phyloP scores from a whole-genome alignment of 2,888 invertebrate genomes.

The Nomada fucata region DNA sequence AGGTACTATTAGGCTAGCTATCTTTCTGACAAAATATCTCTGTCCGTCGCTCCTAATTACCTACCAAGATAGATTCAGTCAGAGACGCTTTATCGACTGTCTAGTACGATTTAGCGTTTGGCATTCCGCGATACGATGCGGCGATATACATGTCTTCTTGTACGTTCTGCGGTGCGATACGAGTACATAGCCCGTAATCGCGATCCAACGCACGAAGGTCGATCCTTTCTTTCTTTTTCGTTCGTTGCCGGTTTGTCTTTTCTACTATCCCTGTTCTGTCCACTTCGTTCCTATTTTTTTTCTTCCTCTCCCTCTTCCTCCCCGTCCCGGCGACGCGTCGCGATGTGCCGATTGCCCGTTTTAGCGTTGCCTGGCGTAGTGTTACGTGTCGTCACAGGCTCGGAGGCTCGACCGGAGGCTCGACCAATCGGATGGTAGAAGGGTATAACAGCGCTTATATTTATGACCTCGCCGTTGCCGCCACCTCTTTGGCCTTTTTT shows the following conservation, averaged over 20 bases:
- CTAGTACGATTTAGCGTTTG: background rate
- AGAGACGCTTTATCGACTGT: background rate
- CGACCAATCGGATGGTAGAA: conserved; percentile 76
- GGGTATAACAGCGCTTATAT: conserved; percentile 63
- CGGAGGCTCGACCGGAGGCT: conserved; percentile 75
- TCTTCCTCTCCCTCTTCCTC: conserved; percentile 1
- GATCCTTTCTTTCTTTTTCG: conserved; percentile 43
- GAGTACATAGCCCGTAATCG: conserved; percentile 33
- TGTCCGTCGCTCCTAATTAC: background rate
- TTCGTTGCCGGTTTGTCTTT: conserved; percentile 13
- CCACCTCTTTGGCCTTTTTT: conserved; percentile 37
- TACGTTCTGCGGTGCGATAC: background rate
- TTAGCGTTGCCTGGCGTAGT: conserved; percentile 26
- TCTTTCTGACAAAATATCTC: no score
- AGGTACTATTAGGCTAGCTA: no score
- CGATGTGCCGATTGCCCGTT: background rate
- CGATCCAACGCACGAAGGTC: conserved; percentile 65
- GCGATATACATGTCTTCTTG: no score
- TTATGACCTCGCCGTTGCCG: conserved; percentile 43
- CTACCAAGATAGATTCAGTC: background rate
- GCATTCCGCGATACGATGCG: background rate
- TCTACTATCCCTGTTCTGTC: conserved; percentile 14
- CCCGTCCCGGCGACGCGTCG: background rate
- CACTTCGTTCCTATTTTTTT: conserved; percentile 21
- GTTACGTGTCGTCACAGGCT: conserved; percentile 58